These are phyloP conservation scores for Lathamus discolor DNA, from an alignment of 2,113 vertebrate genomes.

Conservation along the genomic window DNA sequence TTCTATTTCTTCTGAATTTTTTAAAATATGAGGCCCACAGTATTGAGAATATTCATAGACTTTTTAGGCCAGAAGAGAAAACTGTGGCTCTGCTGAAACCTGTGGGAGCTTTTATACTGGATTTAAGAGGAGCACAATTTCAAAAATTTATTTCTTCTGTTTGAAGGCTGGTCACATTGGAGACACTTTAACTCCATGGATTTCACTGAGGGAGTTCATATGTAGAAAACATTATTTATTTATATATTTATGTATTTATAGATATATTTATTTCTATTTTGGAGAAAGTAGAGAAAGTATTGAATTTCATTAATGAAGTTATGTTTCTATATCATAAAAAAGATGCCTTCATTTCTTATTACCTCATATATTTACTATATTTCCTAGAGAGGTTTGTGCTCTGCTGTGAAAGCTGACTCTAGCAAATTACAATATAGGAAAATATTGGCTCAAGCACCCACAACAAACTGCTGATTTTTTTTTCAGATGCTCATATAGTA, in stretches of 20 bases:
- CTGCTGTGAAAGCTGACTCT: background rate
- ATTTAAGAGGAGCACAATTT: background rate
- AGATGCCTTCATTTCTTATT: slow-evolving; percentile 21
- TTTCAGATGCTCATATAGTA: background rate
- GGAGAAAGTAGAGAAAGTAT: background rate
- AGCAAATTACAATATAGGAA: slow-evolving; percentile 20
- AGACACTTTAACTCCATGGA: background rate
- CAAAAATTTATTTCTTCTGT: background rate
- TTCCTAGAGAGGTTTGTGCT: slow-evolving; percentile 3
- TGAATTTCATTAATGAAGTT: slow-evolving; percentile 27
- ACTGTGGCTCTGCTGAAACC: background rate
- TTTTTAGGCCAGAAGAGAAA: background rate
- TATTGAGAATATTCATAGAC: background rate
- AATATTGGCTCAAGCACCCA: background rate
- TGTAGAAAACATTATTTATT: background rate
- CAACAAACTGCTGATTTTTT: slow-evolving; percentile 11
- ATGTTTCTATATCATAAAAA: background rate
- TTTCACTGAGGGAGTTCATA: background rate
- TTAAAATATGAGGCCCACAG: background rate
- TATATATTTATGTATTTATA: background rate
- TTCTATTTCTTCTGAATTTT: background rate
- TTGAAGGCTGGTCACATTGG: background rate
- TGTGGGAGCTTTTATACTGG: background rate
- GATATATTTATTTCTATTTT: background rate
- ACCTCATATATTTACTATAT: slow-evolving; percentile 39